Conservation (phyloP, 2,888 invertebrate genomes). For the Trypoxylon attenuatum region DNA sequence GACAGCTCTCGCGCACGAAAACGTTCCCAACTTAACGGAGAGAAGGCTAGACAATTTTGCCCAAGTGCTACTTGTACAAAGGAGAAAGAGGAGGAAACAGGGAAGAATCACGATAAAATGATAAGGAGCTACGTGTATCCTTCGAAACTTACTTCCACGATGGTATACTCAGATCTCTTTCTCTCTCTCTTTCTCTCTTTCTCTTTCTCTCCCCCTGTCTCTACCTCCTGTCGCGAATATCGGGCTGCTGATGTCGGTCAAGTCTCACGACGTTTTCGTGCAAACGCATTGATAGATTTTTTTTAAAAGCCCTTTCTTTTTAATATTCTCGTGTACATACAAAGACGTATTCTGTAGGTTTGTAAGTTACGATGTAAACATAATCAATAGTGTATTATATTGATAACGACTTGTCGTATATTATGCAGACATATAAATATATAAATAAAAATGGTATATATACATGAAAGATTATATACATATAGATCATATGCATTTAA, state of each 20-base stretch:
- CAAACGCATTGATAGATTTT: slow-evolving; percentile 49
- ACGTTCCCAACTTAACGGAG: too few species aligned
- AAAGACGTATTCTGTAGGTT: slow-evolving; percentile 69
- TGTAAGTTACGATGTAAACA: slow-evolving; percentile 68
- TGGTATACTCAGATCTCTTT: too few species aligned
- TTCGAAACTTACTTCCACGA: slow-evolving; percentile 15
- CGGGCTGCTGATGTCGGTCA: not conserved
- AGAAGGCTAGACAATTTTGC: too few species aligned
- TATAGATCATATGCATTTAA: slow-evolving; percentile 31
- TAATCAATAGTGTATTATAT: slow-evolving; percentile 73
- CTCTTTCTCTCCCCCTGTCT: too few species aligned
- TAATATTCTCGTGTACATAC: slow-evolving; percentile 69
- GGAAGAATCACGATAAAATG: not conserved
- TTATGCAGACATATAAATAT: slow-evolving; percentile 55
- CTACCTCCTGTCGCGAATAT: slow-evolving; percentile 32
- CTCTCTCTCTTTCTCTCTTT: too few species aligned
- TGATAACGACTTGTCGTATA: slow-evolving; percentile 70
- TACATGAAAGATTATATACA: slow-evolving; percentile 46
- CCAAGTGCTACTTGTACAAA: too few species aligned
- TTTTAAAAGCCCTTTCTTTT: slow-evolving; percentile 54
- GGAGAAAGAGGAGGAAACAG: not conserved
- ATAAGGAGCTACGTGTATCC: slow-evolving; percentile 6
- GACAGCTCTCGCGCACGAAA: not conserved
- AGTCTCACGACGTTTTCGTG: slow-evolving; percentile 49
- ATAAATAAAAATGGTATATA: slow-evolving; percentile 28